Evolutionary conservation across 2,888 invertebrate species (phyloP).

Genomic region (Automeris io): DNA sequence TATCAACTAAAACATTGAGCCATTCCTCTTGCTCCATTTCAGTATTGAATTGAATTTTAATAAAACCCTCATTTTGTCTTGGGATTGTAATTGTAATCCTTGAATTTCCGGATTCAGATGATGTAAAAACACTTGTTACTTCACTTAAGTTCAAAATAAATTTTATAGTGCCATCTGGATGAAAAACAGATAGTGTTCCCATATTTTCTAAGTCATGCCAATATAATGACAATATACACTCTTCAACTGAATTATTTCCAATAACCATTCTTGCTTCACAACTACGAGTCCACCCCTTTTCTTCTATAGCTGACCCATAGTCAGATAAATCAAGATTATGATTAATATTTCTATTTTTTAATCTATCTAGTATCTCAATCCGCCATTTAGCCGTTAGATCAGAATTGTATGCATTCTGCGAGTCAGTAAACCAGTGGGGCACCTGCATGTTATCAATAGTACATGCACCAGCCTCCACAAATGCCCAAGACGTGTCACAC

Average conservation of each 20-base stretch:
- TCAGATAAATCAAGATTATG: slow-evolving; percentile 71
- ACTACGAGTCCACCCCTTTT: slow-evolving; percentile 90
- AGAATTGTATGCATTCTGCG: slow-evolving; percentile 73
- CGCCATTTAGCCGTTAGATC: slow-evolving; percentile 87
- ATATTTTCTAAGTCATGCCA: slow-evolving; percentile 86
- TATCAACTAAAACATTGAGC: slow-evolving; percentile 87
- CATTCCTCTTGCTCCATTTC: slow-evolving; percentile 94
- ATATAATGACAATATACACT: slow-evolving; percentile 88
- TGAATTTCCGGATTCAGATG: slow-evolving; percentile 88
- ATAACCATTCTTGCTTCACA: slow-evolving; percentile 85
- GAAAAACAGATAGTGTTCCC: slow-evolving; percentile 85
- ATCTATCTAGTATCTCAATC: slow-evolving; percentile 81
- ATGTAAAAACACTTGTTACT: slow-evolving; percentile 85
- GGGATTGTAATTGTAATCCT: slow-evolving; percentile 86
- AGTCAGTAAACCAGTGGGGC: slow-evolving; percentile 87
- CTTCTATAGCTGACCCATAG: slow-evolving; percentile 88
- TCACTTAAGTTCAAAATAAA: slow-evolving; percentile 84
- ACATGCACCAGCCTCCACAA: slow-evolving; percentile 89
- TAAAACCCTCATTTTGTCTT: slow-evolving; percentile 75
- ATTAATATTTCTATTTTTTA: slow-evolving; percentile 76
- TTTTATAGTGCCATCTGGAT: slow-evolving; percentile 87
- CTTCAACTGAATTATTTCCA: slow-evolving; percentile 78
- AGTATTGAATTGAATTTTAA: slow-evolving; percentile 86
- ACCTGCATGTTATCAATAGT: slow-evolving; percentile 82
- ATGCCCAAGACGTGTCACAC: slow-evolving; percentile 88